Conservation (phyloP, 2,797 vertebrate genomes). For the Poecilia velifera region DNA sequence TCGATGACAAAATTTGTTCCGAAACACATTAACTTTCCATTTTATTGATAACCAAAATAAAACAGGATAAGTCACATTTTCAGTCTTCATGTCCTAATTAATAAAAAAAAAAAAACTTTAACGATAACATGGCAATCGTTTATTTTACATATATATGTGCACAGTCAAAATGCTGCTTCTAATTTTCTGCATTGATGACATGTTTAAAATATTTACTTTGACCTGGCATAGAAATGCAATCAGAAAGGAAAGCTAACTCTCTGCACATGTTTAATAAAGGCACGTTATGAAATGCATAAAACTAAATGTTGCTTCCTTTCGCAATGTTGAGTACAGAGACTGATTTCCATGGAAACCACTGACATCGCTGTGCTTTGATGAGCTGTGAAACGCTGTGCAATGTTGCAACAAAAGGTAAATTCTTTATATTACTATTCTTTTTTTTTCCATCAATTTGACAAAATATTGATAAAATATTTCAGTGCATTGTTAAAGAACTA, state of each 20-base stretch:
- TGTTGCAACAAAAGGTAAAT: conserved; percentile 5
- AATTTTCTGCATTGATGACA: conserved; percentile 19
- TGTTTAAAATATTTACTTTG: not conserved
- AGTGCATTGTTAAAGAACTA: conserved; percentile 9
- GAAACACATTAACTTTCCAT: not conserved
- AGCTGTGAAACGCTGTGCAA: not conserved
- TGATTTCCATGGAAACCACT: not conserved
- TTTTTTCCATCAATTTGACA: not conserved
- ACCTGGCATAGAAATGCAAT: conserved; percentile 33
- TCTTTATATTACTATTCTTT: not conserved
- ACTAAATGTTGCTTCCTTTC: conserved; percentile 38
- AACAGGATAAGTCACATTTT: not conserved
- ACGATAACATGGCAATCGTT: not conserved
- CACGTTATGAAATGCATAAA: conserved; percentile 73
- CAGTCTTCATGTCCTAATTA: conserved; percentile 5
- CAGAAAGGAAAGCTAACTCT: conserved; percentile 32
- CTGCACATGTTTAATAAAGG: conserved; percentile 63
- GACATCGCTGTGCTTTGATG: not conserved
- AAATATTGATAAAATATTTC: conserved; percentile 8
- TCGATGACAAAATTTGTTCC: not conserved
- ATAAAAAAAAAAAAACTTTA: not conserved
- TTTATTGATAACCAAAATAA: not conserved
- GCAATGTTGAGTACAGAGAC: conserved; percentile 19
- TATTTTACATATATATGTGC: conserved; percentile 4
- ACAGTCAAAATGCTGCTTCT: not conserved